Percentiles rank a stretch among this genome's conserved stretches.
phyloP scores from a whole-genome alignment of 2,888 invertebrate genomes.

The Pediacus dermestoides region DNA sequence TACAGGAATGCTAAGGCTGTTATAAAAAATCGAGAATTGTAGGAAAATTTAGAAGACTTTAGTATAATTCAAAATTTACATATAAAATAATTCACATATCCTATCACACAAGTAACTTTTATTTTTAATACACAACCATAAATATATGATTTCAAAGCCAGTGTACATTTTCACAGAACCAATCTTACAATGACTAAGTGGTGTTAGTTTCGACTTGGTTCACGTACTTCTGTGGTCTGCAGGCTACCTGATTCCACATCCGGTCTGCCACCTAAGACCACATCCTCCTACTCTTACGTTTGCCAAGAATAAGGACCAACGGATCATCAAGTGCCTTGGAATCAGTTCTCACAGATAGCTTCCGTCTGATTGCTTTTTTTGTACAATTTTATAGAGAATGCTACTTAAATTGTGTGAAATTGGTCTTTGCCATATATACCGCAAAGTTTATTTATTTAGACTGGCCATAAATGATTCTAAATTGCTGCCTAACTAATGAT shows the following conservation, averaged over 20 bases:
- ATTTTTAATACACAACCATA: conserved; percentile 20
- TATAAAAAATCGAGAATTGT: too few relatives aligned
- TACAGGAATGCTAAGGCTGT: too few relatives aligned
- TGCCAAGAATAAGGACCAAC: conserved; percentile 28
- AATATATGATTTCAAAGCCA: conserved; percentile 24
- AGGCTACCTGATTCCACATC: conserved; percentile 50
- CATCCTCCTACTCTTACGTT: conserved; percentile 37
- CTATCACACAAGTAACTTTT: too few relatives aligned
- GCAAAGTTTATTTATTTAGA: conserved; percentile 29
- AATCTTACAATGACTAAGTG: conserved; percentile 28
- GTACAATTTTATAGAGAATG: conserved; percentile 25
- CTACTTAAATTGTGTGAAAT: conserved; percentile 43
- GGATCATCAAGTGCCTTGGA: conserved; percentile 24
- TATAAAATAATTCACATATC: too few relatives aligned
- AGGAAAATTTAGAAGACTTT: too few relatives aligned
- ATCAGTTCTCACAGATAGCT: conserved; percentile 41
- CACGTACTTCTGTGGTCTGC: conserved; percentile 46
- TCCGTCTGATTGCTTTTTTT: conserved; percentile 37
- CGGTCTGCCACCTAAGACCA: conserved; percentile 44
- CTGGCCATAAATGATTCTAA: too few relatives aligned
- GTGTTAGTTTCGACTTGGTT: conserved; percentile 41
- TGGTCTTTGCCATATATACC: conserved; percentile 32
- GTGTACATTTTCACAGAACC: conserved; percentile 26
- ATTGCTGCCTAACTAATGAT: too few relatives aligned
- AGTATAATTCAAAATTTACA: too few relatives aligned